Percentiles rank a stretch among this genome's conserved stretches.
These are phyloP conservation scores for Ricordea florida DNA, from an alignment of 92 coral and sea anemone species.

Conservation along the genomic window DNA sequence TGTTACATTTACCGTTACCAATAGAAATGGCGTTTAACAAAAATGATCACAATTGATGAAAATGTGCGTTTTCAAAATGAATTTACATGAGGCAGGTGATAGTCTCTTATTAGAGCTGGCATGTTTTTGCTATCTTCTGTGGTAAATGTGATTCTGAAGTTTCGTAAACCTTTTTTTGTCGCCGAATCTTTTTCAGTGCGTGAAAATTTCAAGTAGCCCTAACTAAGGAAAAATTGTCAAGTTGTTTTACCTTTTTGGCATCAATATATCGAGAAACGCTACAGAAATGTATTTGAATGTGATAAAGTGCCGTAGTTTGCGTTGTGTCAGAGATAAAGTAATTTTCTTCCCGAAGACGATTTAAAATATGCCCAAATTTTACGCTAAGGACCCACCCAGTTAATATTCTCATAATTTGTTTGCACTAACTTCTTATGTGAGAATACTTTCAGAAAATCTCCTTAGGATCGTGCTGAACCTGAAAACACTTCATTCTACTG, in stretches of 20 bases:
- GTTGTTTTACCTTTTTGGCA: not conserved
- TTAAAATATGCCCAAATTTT: not conserved
- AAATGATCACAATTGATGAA: not conserved
- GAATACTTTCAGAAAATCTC: not conserved
- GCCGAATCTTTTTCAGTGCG: not conserved
- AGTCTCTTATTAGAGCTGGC: not conserved
- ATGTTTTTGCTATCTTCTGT: not conserved
- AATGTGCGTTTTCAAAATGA: not conserved
- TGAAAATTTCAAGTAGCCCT: not conserved
- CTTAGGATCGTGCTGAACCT: too few species aligned
- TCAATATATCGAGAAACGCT: not conserved
- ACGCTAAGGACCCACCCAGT: not conserved
- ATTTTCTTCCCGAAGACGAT: not conserved
- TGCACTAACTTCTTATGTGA: not conserved
- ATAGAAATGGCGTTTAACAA: too few species aligned
- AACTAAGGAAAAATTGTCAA: not conserved
- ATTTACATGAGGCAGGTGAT: not conserved
- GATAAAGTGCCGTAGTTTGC: constrained; percentile 3
- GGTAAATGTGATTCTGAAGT: not conserved
- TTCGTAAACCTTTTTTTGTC: constrained; percentile 1
- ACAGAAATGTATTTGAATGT: not conserved
- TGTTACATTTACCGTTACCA: not conserved
- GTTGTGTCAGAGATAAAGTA: not conserved
- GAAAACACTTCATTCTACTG: too few species aligned
- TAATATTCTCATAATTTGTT: not conserved